A percentile compares a stretch with the other conserved stretches of the same genome.
phyloP scores from a whole-genome alignment of 2,113 vertebrate genomes.

The Chloropsis cyanopogon region DNA sequence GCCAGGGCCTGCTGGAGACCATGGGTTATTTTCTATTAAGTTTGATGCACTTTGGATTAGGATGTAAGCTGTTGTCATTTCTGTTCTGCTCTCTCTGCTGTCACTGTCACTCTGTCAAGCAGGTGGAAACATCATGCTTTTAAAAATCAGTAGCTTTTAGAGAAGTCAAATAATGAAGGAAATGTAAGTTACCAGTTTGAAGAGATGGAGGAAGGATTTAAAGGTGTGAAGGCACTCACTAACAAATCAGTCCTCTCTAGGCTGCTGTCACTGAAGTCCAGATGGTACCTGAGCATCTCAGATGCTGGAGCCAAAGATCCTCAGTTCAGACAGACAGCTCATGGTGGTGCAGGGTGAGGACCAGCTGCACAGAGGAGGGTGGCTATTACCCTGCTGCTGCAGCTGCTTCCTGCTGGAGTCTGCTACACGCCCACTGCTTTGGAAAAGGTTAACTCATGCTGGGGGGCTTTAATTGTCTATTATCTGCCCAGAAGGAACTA shows the following conservation, averaged over 20 bases:
- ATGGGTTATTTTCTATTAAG: background rate
- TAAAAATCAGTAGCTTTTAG: background rate
- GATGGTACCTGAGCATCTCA: background rate
- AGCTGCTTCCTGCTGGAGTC: background rate
- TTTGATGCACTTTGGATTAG: background rate
- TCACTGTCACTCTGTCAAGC: background rate
- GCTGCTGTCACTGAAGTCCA: background rate
- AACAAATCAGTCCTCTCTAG: background rate
- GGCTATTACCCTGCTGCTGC: background rate
- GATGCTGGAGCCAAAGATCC: background rate
- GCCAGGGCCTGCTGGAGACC: background rate
- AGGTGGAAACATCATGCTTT: background rate
- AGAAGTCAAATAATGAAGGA: background rate
- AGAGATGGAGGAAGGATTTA: background rate
- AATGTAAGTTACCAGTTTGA: background rate
- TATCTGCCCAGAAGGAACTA: background rate
- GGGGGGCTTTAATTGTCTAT: conserved; percentile 18
- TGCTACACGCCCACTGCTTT: background rate
- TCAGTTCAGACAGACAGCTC: background rate
- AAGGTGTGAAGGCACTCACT: background rate
- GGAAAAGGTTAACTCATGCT: conserved; percentile 15
- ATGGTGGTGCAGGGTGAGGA: background rate
- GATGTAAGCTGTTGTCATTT: background rate
- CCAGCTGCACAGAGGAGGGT: background rate
- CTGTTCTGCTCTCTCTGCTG: background rate